Conservation (phyloP, 2,888 invertebrate genomes). For the Heteromurus nitidus region DNA sequence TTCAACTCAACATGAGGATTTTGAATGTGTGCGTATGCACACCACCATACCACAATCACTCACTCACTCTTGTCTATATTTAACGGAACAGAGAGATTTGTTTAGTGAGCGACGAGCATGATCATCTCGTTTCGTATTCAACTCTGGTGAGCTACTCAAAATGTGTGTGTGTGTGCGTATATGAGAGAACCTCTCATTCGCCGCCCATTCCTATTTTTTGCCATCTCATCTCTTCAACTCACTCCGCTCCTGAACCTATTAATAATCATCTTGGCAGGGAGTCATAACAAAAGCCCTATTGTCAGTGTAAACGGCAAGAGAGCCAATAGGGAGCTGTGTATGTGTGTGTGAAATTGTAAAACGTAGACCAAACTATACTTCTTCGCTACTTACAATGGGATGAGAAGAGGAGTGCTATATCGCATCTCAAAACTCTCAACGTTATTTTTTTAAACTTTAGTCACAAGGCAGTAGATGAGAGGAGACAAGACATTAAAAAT, state of each 20-base stretch:
- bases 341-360: too few species aligned
- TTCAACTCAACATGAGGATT: too few species aligned
- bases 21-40: not conserved
- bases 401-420: not conserved
- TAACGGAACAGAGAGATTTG: slow-evolving; percentile 9
- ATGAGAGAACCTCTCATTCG: slow-evolving; percentile 43
- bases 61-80: not conserved
- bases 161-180: too few species aligned
- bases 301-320: slow-evolving; percentile 35
- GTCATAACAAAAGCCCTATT: slow-evolving; percentile 61
- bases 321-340: slow-evolving; percentile 40
- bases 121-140: slow-evolving; percentile 9
- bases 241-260: slow-evolving; percentile 48
- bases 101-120: not conserved
- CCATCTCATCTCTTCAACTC: slow-evolving; percentile 56
- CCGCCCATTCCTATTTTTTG: slow-evolving; percentile 59
- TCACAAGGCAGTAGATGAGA: too few species aligned
- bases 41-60: not conserved
- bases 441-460: too few species aligned
- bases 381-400: slow-evolving; percentile 6
- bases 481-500: too few species aligned
- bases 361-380: too few species aligned
- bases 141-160: too few species aligned
- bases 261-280: slow-evolving; percentile 60
- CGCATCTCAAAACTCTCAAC: too few species aligned